phyloP scores from a whole-genome alignment of 1,140 invertebrate genomes.

The Drosophila melanogaster region DNA sequence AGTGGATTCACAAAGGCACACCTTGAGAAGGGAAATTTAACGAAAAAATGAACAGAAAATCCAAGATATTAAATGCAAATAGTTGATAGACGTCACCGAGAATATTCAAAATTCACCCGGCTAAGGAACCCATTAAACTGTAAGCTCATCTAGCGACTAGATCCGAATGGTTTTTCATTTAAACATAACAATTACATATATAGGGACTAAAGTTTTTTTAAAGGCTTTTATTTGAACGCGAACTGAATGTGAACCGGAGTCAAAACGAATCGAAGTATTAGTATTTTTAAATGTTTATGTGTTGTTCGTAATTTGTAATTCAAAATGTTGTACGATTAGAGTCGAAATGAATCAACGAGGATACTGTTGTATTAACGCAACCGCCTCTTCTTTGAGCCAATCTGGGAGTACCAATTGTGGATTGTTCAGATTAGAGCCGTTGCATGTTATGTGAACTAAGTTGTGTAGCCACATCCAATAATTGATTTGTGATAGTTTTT shows the following conservation, averaged over 20 bases:
- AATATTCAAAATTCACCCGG: conserved; percentile 42
- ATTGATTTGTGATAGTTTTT: conserved; percentile 83
- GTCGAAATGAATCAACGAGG: conserved; percentile 36
- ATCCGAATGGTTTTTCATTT: conserved; percentile 35
- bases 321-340: conserved; percentile 34
- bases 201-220: conserved; percentile 39
- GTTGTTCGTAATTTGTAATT: conserved; percentile 60
- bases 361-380: conserved; percentile 50
- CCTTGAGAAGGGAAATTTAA: conserved; percentile 26
- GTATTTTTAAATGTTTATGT: conserved; percentile 63
- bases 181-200: conserved; percentile 24
- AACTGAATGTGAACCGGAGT: conserved; percentile 26
- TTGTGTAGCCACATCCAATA: conserved; percentile 78
- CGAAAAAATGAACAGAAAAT: conserved; percentile 23
- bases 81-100: conserved; percentile 51
- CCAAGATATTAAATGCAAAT: conserved; percentile 46
- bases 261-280: conserved; percentile 33
- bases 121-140: conserved; percentile 44
- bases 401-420: background rate
- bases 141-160: conserved; percentile 69
- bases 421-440: conserved; percentile 21
- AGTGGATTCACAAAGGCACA: conserved; percentile 58
- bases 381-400: conserved; percentile 10
- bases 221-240: conserved; percentile 40
- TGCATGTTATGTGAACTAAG: conserved; percentile 58